A percentile compares a stretch with the other conserved stretches of the same genome.
Evolutionary conservation across 2,888 invertebrate genomes (phyloP).

Genomic region (Agonopterix subpropinquella): DNA sequence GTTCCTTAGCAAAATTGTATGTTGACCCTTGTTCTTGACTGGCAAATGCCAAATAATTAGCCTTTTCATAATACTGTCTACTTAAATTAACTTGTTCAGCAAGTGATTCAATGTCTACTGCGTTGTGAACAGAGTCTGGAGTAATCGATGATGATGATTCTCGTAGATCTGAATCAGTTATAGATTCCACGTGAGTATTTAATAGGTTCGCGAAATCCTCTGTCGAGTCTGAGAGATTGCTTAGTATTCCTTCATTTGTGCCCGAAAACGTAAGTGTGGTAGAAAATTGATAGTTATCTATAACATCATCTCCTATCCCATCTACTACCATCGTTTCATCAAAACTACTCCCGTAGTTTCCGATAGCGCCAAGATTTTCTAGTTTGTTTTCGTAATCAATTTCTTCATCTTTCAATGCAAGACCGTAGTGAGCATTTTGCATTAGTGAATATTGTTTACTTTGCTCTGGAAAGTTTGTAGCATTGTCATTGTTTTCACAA

Average conservation of each 20-base stretch:
- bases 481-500: slow-evolving; percentile 82
- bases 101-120: slow-evolving; percentile 83
- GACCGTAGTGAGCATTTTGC: slow-evolving; percentile 88
- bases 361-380: slow-evolving; percentile 79
- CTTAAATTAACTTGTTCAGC: slow-evolving; percentile 84
- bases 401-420: slow-evolving; percentile 87
- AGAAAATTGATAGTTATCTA: slow-evolving; percentile 86
- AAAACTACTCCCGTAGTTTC: slow-evolving; percentile 78
- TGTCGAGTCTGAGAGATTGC: slow-evolving; percentile 86
- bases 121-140: slow-evolving; percentile 78
- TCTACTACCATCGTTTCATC: slow-evolving; percentile 91
- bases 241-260: slow-evolving; percentile 85
- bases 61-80: slow-evolving; percentile 72
- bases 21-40: slow-evolving; percentile 71
- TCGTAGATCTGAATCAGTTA: slow-evolving; percentile 79
- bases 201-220: slow-evolving; percentile 86
- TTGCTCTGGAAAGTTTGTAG: slow-evolving; percentile 67
- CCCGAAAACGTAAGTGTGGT: slow-evolving; percentile 88
- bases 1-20: slow-evolving; percentile 78
- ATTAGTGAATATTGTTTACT: slow-evolving; percentile 86
- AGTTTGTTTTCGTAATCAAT: slow-evolving; percentile 87
- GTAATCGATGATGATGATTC: slow-evolving; percentile 84
- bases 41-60: slow-evolving; percentile 63
- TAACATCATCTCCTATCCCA: slow-evolving; percentile 81
- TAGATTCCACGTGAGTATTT: slow-evolving; percentile 82